Conservation (phyloP, 2,113 vertebrate species). For the Asarcornis scutulata region DNA sequence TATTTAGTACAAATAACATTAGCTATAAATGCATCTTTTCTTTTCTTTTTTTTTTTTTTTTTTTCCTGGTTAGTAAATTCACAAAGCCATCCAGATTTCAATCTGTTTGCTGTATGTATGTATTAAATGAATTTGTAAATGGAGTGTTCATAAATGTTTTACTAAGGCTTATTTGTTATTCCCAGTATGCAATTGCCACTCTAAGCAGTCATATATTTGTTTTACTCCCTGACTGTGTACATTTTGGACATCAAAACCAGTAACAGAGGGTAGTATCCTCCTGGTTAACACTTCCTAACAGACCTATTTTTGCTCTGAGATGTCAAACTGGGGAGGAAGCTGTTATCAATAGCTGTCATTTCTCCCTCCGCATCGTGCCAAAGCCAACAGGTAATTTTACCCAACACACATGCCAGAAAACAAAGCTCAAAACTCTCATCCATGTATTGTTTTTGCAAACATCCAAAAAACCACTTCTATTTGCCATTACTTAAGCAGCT, state of each 20-base stretch:
- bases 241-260: neutral
- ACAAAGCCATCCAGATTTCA: neutral
- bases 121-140: neutral
- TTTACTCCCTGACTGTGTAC: neutral
- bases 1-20: neutral
- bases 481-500: neutral
- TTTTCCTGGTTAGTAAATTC: neutral
- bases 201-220: neutral
- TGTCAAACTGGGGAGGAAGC: neutral
- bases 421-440: neutral
- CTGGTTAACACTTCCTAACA: neutral
- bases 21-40: neutral
- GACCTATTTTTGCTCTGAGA: neutral
- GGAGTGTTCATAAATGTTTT: neutral
- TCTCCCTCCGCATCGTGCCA: neutral
- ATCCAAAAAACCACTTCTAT: neutral
- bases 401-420: neutral
- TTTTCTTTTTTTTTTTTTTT: too few species aligned
- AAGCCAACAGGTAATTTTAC: neutral
- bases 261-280: neutral
- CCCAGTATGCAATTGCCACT: neutral
- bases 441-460: neutral
- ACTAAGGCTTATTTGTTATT: neutral
- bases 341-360: neutral
- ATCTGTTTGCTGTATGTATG: neutral